Conservation (phyloP, 2,797 vertebrate species). For the Enteromius radiatus region DNA sequence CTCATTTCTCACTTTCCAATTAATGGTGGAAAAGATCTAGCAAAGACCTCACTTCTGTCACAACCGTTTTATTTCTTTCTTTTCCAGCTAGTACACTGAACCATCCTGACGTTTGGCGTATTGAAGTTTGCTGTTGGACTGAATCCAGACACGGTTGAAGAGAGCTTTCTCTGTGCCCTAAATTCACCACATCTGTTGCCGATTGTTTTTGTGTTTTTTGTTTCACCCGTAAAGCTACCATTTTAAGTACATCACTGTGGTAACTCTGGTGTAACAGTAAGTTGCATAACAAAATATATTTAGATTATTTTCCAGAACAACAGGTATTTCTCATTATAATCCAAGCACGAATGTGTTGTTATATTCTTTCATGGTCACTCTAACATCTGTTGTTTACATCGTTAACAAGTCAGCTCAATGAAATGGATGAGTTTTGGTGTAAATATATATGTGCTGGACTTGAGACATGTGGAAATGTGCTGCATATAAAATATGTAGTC, state of each 20-base stretch:
- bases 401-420: too few species aligned
- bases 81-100: slow-evolving; percentile 8
- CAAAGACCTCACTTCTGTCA: slow-evolving; percentile 17
- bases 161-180: slow-evolving; percentile 49
- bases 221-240: slow-evolving; percentile 50
- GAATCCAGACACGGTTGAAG: slow-evolving; percentile 45
- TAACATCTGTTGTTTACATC: not conserved
- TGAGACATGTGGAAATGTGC: not conserved
- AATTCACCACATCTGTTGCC: slow-evolving; percentile 64
- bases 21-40: slow-evolving; percentile 8
- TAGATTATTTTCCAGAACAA: not conserved
- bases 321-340: not conserved
- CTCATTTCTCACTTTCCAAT: not conserved
- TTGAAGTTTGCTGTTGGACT: slow-evolving; percentile 53
- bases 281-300: not conserved
- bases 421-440: not conserved
- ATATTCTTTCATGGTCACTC: not conserved
- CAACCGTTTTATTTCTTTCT: slow-evolving; percentile 8
- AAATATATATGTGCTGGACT: not conserved
- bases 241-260: slow-evolving; percentile 7
- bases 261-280: slow-evolving; percentile 7
- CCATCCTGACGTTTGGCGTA: slow-evolving; percentile 45
- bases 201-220: slow-evolving; percentile 56
- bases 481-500: not conserved
- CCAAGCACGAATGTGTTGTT: not conserved